Percentiles rank a stretch among this genome's conserved stretches.
Evolutionary conservation across 1,140 invertebrate species (phyloP).

Genomic region (Whitmania pigra): DNA sequence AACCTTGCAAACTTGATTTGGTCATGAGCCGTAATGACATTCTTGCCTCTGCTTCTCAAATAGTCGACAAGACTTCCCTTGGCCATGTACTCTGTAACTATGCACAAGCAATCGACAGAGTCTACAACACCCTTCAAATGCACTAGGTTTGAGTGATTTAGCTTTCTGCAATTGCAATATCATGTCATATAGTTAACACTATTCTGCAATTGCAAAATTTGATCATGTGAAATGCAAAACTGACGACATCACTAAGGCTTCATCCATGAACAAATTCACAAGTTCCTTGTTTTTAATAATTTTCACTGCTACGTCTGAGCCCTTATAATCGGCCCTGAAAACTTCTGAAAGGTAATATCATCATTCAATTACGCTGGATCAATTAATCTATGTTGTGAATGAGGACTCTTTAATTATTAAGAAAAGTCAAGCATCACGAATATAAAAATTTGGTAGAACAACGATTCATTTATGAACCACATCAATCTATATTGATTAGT

Average conservation of each 20-base stretch:
- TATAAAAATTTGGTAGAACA: too few relatives aligned
- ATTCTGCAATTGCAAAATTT: too few relatives aligned
- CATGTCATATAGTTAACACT: constrained; percentile 13
- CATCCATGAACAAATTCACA: not conserved
- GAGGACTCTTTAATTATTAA: too few relatives aligned
- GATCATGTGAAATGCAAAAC: not conserved
- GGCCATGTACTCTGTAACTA: constrained; percentile 97
- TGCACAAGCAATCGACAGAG: constrained; percentile 58
- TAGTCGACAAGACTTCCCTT: constrained; percentile 97
- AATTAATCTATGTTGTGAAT: too few relatives aligned
- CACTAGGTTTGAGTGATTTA: constrained; percentile 90
- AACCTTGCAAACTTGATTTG: constrained; percentile 86
- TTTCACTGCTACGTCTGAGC: constrained; percentile 13
- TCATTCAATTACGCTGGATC: too few relatives aligned
- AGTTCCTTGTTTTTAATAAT: constrained; percentile 8
- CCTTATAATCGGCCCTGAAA: not conserved
- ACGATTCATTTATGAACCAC: too few relatives aligned
- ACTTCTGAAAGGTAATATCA: constrained; percentile 10
- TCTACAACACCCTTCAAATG: constrained; percentile 86
- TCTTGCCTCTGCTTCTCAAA: constrained; percentile 78
- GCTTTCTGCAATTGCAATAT: constrained; percentile 53
- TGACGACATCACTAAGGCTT: constrained; percentile 14
- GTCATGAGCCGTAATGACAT: constrained; percentile 89
- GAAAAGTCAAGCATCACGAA: too few relatives aligned
- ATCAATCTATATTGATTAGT: too few relatives aligned